Evolutionary conservation across 2,888 invertebrate genomes (phyloP).

Genomic region (Cantharis rustica): DNA sequence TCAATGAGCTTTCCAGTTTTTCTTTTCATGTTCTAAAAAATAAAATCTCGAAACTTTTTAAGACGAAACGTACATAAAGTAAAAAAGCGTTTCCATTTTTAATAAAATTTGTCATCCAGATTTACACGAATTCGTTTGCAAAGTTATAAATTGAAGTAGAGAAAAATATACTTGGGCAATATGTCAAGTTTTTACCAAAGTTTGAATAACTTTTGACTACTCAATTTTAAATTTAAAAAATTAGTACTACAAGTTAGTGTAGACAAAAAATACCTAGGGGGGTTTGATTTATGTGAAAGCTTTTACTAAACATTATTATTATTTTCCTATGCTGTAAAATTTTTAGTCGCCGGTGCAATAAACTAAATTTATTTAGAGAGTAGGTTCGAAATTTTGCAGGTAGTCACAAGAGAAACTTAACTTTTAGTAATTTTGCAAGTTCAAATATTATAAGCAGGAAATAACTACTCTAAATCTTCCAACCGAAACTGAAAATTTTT

Average conservation of each 20-base stretch:
- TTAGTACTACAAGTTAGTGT: neutral
- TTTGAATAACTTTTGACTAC: neutral
- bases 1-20: neutral
- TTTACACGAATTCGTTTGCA: neutral
- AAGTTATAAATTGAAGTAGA: neutral
- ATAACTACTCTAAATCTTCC: neutral
- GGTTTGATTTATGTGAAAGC: neutral
- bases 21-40: neutral
- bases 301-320: neutral
- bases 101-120: neutral
- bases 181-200: neutral
- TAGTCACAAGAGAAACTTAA: neutral
- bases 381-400: neutral
- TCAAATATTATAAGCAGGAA: neutral
- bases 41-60: neutral
- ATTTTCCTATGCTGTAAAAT: neutral
- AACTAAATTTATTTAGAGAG: neutral
- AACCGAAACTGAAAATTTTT: slow-evolving; percentile 6
- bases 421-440: neutral
- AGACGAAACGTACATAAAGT: neutral
- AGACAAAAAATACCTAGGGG: neutral
- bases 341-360: neutral
- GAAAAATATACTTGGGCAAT: neutral
- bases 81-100: neutral
- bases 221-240: neutral